phyloP scores from a whole-genome alignment of 2,113 vertebrate species.

The Trichomycterus rosablanca region DNA sequence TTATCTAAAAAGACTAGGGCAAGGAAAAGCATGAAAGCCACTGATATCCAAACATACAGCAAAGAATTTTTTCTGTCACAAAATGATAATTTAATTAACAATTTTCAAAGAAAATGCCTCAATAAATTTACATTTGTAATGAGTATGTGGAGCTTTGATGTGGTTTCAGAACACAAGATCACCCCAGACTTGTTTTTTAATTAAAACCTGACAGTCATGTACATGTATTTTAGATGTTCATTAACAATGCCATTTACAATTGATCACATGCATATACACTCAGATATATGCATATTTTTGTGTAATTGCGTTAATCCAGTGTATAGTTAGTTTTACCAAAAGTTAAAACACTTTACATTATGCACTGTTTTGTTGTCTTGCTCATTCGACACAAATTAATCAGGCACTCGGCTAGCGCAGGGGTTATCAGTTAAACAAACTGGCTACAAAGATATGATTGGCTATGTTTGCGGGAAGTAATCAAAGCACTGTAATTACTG shows the following conservation, averaged over 20 bases:
- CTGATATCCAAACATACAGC: constrained; percentile 3
- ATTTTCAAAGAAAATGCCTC: neutral
- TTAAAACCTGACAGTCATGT: neutral
- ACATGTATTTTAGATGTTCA: neutral
- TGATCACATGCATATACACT: too few species aligned
- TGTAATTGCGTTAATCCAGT: too few species aligned
- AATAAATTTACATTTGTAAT: neutral
- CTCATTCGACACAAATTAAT: too few species aligned
- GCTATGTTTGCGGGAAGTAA: too few species aligned
- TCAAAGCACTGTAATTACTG: too few species aligned
- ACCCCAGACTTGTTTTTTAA: neutral
- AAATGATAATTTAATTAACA: neutral
- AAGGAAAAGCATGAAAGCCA: constrained; percentile 12
- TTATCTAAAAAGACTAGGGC: constrained; percentile 14
- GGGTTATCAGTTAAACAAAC: too few species aligned
- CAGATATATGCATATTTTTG: neutral
- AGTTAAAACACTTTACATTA: too few species aligned
- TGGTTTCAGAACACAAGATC: neutral
- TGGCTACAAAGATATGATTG: too few species aligned
- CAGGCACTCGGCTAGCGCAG: too few species aligned
- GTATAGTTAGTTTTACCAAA: too few species aligned
- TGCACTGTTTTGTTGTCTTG: too few species aligned
- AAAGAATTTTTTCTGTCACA: neutral
- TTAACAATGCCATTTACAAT: neutral
- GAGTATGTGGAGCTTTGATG: neutral